Evolutionary conservation across 2,888 invertebrate genomes (phyloP), one percentile per base, ranked within the genome.

Genomic region (Coenonympha glycerion): DNA sequence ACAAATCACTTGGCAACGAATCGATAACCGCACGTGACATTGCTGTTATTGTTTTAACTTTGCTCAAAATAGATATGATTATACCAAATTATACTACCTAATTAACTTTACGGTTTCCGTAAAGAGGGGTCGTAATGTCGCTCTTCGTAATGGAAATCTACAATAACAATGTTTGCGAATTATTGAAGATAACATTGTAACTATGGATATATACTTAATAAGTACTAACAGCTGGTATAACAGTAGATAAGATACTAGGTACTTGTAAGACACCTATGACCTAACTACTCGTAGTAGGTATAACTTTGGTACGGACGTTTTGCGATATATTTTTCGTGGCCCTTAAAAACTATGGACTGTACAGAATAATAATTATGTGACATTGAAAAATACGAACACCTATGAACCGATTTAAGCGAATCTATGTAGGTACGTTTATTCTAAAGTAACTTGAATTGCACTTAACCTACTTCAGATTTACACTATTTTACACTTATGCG

Each of bases 41-140:
- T 28, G 41, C 19, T 21, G 13, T 37, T 21, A 37, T 37, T 37
- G 36, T 19, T 36, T 36, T 37, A 24, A 30, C n/a, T 18, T 19
- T 30, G 18, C 18, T 30, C 19, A 41, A 41, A 30, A 30, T 28
- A 41, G 18, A 16, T 28, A 28, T 18, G n/a, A 28, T 28, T 28
- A n/a, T n/a, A n/a, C n/a, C n/a, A n/a, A n/a, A n/a, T n/a, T n/a
- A n/a, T n/a, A n/a, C n/a, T 6, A 19, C 11, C 19, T 30, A 16
- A 41, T 41, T 41, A 41, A 30, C 18, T 18, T 3, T 9, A 40
- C 41, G 28, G 13, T 41, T 41, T 41, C 41, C 41, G 41, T 30
- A 41, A 26, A 41, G 18, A 6, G n/a, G 41, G 41, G 41, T 41
- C 41, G 30, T 18, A 11, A 6, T 18, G 11, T 41, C 11, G 19